Evolutionary conservation across 2,797 vertebrate species (phyloP), one percentile per base, ranked within the genome.

Genomic region (Scleropages formosus): DNA sequence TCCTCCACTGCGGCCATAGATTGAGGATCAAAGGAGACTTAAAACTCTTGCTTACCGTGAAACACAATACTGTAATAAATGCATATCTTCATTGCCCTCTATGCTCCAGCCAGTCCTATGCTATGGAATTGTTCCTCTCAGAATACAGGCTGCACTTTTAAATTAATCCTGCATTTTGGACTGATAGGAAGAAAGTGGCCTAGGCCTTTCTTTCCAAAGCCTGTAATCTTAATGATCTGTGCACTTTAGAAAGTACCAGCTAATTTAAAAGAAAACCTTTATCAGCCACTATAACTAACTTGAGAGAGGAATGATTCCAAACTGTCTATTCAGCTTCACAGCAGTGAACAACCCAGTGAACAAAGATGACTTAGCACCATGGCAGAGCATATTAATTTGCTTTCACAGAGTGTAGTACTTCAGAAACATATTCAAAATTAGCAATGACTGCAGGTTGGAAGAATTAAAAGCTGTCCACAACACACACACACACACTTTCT

Each of bases 301-400:
- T 49, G 44, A 18, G 18, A 47, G 18, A 22, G 39, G 18, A 46
- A 22, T 44, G 20, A 67, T 49, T 24, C 4, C 66, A 68, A 20
- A 68, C 63, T 63, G 63, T 27, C 61, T 63, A 49, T 24, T 22
- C 66, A 68, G 44, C 66, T 68, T 68, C 31, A 20, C 67, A 65
- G 64, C 44, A 66, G 31, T 11, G 65, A 46, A 47, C 20, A 18
- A 67, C 47, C 47, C 46, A 67, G n/a, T n/a, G 65, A 47, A 47
- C 47, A 67, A 67, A 67, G 65, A 65, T 47, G 65, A 47, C 20
- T 67, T 67, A 20, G 47, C 13, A 1, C 22, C 0, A 20, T 20
- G 22, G 39, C 31, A 67, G 39, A 67, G 44, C n/a, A 67, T 47
- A 47, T 59, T 7, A 59, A 2, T 56, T 20, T 16, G 3, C 59